A percentile compares a stretch with the other conserved stretches of the same genome.
phyloP scores from a whole-genome alignment of 2,888 invertebrate genomes.

The Cephus runcator region DNA sequence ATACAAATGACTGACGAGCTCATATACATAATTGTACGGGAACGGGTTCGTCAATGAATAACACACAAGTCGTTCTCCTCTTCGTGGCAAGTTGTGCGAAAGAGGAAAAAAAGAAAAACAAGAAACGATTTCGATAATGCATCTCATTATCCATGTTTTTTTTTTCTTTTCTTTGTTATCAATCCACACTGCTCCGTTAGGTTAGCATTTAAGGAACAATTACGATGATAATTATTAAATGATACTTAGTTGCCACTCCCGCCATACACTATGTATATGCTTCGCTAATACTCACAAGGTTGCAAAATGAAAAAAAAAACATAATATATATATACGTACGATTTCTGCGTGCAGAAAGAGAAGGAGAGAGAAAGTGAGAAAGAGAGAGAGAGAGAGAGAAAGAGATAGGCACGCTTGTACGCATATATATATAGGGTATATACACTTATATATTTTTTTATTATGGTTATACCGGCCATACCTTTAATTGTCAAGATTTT shows the following conservation, averaged over 20 bases:
- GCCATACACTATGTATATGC: conserved; percentile 53
- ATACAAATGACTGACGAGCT: conserved; percentile 33
- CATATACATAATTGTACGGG: conserved; percentile 16
- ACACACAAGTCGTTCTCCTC: conserved; percentile 22
- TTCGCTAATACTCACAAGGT: conserved; percentile 61
- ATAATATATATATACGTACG: not conserved
- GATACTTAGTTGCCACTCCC: conserved; percentile 48
- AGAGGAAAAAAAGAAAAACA: conserved; percentile 18
- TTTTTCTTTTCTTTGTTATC: conserved; percentile 40
- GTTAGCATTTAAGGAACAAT: conserved; percentile 4
- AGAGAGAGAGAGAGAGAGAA: not conserved
- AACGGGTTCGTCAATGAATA: conserved; percentile 25
- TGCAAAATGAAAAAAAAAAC: conserved; percentile 39
- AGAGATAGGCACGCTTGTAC: not conserved
- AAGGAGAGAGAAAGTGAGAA: not conserved
- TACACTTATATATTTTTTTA: conserved; percentile 5
- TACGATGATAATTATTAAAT: conserved; percentile 26
- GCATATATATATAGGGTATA: not conserved
- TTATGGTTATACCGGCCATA: conserved; percentile 3
- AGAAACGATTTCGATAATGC: conserved; percentile 17
- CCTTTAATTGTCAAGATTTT: conserved; percentile 4
- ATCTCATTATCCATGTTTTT: not conserved
- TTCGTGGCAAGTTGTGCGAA: conserved; percentile 25
- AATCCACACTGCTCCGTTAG: conserved; percentile 33
- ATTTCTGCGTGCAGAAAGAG: not conserved